These are phyloP conservation scores for Penaeus indicus DNA, from an alignment of 1,140 invertebrate species.

Conservation along the genomic window DNA sequence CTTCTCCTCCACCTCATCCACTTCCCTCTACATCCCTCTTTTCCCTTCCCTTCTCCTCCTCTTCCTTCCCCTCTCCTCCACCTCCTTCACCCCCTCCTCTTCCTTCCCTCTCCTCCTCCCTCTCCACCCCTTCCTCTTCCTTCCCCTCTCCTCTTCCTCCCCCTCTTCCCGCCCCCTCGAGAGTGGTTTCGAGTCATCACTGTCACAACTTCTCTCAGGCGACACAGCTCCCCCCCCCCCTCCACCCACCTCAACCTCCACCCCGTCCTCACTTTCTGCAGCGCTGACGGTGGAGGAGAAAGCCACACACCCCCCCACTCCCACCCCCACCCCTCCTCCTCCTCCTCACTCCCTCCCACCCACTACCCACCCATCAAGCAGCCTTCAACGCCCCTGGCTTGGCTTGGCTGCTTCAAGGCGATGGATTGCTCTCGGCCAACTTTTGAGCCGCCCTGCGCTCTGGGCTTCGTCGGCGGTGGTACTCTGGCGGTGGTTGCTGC, in stretches of 20 bases:
- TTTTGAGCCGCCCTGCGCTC: not conserved
- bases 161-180: not conserved
- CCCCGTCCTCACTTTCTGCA: not conserved
- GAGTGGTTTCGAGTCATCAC: conserved; percentile 55
- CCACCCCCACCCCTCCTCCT: not conserved
- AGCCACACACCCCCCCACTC: not conserved
- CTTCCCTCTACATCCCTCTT: not conserved
- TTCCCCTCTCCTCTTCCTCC: not conserved
- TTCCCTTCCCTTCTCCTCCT: not conserved
- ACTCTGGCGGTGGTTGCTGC: too few relatives aligned
- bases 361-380: not conserved
- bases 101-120: not conserved
- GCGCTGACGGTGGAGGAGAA: not conserved
- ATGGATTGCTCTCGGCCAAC: not conserved
- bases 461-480: too few relatives aligned
- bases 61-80: not conserved
- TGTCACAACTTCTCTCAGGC: conserved; percentile 52
- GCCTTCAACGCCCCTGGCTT: not conserved
- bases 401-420: not conserved
- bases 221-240: not conserved
- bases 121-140: not conserved
- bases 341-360: not conserved
- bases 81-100: not conserved
- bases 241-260: not conserved
- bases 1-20: not conserved